phyloP scores from a whole-genome alignment of 1,140 invertebrate genomes.

The Drosophila subobscura region DNA sequence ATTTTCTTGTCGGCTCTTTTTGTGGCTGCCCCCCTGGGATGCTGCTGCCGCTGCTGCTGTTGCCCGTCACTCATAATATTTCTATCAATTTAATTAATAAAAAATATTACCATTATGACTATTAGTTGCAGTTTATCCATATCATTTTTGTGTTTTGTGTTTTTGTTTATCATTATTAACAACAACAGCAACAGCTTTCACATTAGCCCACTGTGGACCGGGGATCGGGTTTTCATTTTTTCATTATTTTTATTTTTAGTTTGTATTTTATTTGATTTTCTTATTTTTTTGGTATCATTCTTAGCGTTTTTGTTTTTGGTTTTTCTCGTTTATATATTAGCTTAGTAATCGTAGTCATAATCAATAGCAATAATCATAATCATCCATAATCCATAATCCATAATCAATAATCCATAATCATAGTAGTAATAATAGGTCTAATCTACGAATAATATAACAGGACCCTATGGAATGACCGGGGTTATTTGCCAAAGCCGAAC shows the following conservation, averaged over 20 bases:
- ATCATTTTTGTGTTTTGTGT: conserved; percentile 16
- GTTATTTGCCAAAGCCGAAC: conserved; percentile 90
- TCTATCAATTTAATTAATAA: conserved; percentile 81
- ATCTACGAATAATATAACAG: conserved; percentile 82
- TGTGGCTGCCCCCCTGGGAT: conserved; percentile 2
- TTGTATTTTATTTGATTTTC: conserved; percentile 27
- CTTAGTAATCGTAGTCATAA: conserved; percentile 62
- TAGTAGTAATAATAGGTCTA: conserved; percentile 78
- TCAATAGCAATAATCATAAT: conserved; percentile 24
- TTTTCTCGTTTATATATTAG: conserved; percentile 53
- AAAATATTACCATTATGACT: conserved; percentile 76
- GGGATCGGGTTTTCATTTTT: conserved; percentile 8
- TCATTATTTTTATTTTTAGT: conserved; percentile 13
- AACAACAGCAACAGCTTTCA: conserved; percentile 36
- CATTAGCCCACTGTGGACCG: conserved; percentile 16
- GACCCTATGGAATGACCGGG: conserved; percentile 84
- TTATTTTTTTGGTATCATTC: conserved; percentile 16
- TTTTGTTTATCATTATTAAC: neutral
- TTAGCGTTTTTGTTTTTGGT: neutral
- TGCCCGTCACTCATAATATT: conserved; percentile 60
- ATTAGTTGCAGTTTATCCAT: conserved; percentile 68
- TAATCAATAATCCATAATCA: conserved; percentile 72
- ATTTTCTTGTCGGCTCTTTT: conserved; percentile 31
- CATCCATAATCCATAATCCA: conserved; percentile 54
- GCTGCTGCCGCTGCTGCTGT: conserved; percentile 26